A percentile compares a stretch with the other conserved stretches of the same genome.
Conservation (phyloP, 2,888 invertebrate species). For the Julus scandinavius region DNA sequence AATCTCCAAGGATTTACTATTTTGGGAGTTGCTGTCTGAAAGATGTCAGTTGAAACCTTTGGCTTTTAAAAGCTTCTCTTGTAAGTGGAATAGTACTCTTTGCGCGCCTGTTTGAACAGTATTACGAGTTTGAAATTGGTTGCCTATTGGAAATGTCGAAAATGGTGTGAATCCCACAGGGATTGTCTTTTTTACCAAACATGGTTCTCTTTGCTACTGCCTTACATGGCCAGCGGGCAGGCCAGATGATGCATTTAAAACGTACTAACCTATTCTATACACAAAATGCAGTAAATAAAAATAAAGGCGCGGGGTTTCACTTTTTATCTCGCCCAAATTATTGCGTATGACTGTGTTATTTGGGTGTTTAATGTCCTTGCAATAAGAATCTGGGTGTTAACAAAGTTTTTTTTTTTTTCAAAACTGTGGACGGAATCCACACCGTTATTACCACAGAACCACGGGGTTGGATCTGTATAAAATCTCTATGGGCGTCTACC, state of each 20-base stretch:
- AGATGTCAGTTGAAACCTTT: slow-evolving; percentile 19
- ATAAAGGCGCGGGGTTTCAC: not conserved
- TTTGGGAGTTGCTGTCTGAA: slow-evolving; percentile 34
- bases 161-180: not conserved
- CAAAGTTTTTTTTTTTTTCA: not conserved
- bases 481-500: not conserved
- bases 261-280: not conserved
- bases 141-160: not conserved
- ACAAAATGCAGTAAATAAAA: not conserved
- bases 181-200: not conserved
- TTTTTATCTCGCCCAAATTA: slow-evolving; percentile 28
- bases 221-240: not conserved
- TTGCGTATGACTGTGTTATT: slow-evolving; percentile 2
- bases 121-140: not conserved
- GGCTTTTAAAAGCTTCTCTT: slow-evolving; percentile 44
- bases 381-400: slow-evolving; percentile 4
- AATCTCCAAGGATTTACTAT: not conserved
- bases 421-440: not conserved
- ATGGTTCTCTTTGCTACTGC: not conserved
- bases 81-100: not conserved
- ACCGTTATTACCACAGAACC: not conserved
- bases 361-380: slow-evolving; percentile 33
- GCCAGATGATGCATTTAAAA: not conserved
- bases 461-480: not conserved
- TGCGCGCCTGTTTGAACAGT: not conserved